Conservation (phyloP, 23 tunicate species). For the Trididemnum miniatum region DNA sequence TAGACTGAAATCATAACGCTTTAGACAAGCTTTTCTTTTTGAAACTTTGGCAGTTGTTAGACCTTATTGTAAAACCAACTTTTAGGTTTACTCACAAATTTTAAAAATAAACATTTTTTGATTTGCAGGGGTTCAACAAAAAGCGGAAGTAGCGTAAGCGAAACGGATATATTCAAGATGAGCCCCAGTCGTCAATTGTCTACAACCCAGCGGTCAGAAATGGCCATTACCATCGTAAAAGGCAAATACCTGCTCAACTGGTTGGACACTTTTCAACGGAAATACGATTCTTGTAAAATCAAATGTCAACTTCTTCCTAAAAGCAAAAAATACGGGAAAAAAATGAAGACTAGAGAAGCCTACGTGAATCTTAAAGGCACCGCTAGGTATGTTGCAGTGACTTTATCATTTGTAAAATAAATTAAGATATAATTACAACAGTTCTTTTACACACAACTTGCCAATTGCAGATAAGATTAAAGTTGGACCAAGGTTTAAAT, state of each 20-base stretch:
- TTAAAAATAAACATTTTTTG: no score
- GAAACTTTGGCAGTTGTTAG: no score
- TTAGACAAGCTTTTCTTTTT: no score
- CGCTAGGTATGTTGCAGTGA: slow-evolving; percentile 16
- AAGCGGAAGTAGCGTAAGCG: not conserved
- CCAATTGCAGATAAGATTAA: no score
- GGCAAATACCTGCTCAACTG: slow-evolving; percentile 26
- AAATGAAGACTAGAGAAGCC: slow-evolving; percentile 1
- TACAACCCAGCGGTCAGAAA: not conserved
- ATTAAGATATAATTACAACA: no score
- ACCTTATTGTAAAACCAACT: no score
- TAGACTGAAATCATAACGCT: no score
- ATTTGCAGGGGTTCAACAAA: not conserved
- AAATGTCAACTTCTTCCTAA: not conserved
- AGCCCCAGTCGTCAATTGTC: not conserved
- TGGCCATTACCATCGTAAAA: slow-evolving; percentile 1
- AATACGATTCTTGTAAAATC: slow-evolving; percentile 21
- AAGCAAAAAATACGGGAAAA: not conserved
- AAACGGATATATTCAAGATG: not conserved
- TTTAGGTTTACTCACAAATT: no score
- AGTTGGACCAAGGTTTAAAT: no score
- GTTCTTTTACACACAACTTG: no score
- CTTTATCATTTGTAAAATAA: no score
- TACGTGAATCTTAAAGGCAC: slow-evolving; percentile 21
- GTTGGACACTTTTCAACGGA: slow-evolving; percentile 10